Evolutionary conservation across 2,113 vertebrate species (phyloP).

Genomic region (Phaetusa simplex): DNA sequence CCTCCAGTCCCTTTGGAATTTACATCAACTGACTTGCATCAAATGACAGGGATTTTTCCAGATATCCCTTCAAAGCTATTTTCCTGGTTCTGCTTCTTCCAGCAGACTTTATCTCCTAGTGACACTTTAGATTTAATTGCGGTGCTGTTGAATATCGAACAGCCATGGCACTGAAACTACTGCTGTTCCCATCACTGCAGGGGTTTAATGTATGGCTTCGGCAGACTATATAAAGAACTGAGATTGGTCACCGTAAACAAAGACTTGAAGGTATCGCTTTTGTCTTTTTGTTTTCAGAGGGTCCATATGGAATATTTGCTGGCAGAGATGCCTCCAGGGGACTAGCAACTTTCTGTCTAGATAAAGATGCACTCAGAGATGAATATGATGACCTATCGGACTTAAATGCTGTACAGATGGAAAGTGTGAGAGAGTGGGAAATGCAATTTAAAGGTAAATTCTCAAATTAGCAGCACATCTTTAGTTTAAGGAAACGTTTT

Average conservation of each 20-base stretch:
- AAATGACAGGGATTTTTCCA: slow-evolving; percentile 10
- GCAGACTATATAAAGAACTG: neutral
- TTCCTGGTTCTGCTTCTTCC: slow-evolving; percentile 9
- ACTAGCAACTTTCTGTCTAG: slow-evolving; percentile 97
- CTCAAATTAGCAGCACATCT: neutral
- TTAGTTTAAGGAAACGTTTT: neutral
- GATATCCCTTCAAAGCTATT: neutral
- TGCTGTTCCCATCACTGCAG: neutral
- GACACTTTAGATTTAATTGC: neutral
- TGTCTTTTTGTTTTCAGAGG: slow-evolving; percentile 79
- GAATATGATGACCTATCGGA: slow-evolving; percentile 98
- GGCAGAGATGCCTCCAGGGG: slow-evolving; percentile 96
- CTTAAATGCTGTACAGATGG: slow-evolving; percentile 98
- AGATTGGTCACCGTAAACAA: neutral
- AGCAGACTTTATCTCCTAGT: slow-evolving; percentile 10
- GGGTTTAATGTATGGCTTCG: neutral
- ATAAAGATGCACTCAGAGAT: slow-evolving; percentile 92
- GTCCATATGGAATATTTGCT: slow-evolving; percentile 96
- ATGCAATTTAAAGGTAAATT: slow-evolving; percentile 97
- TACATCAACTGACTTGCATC: neutral
- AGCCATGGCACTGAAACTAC: neutral
- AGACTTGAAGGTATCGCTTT: slow-evolving; percentile 24
- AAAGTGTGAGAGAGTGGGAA: slow-evolving; percentile 99
- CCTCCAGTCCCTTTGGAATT: slow-evolving; percentile 10
- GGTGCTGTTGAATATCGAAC: neutral